Base-by-base conservation (phyloP, 92 coral and sea anemone genomes). In the Palythoa grandis region DNA sequence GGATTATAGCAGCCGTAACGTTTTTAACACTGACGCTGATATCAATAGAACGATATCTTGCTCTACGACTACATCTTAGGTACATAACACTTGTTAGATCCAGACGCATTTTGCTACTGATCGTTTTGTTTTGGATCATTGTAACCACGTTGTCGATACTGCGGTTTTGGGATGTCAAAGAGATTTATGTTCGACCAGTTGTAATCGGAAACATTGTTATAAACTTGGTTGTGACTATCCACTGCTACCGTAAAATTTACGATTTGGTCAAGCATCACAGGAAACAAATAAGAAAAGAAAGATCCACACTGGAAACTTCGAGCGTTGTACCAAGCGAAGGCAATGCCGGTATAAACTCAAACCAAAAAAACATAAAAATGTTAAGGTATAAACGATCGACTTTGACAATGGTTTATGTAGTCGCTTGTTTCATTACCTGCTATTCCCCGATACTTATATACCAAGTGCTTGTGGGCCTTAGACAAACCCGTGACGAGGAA, bases 221-320 rank as follows among this genome's bases (percentile, higher is more conserved):
- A 43, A 80, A 9, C 43, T 38, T 80, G 39, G 14, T 25, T 22
- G 22, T 80, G 43, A 66, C 63, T 5, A 15, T 80, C 14, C 23
- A 43, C 19, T 80, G 85, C 52, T 80, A 80, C 61, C 74, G 73
- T 40, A 80, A 80, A 80, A 67, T 80, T 60, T 80, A 65, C 47
- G 72, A 47, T 17, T 40, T 47, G 40, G 85, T 80, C 61, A 47
- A 54, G 9, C 61, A 66, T 65, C 85, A 80, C 75, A 80, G 85
- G 74, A 63, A 66, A 50, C 70, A 47, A 23, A 80, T 80, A 11
- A 80, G 14, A 80, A 11, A 52, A 7, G 85, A 80, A 65, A 40
- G 74, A 3, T 80, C 85, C 56, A 58, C 70, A 60, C 19, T 20
- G 3, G 61, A 66, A 16, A 40, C 37, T 3, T 65, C 74, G 25